Percentiles rank a stretch among this genome's conserved stretches.
These are phyloP conservation scores for Drosophila colorata DNA, from an alignment of 2,888 invertebrate genomes.

Conservation along the genomic window DNA sequence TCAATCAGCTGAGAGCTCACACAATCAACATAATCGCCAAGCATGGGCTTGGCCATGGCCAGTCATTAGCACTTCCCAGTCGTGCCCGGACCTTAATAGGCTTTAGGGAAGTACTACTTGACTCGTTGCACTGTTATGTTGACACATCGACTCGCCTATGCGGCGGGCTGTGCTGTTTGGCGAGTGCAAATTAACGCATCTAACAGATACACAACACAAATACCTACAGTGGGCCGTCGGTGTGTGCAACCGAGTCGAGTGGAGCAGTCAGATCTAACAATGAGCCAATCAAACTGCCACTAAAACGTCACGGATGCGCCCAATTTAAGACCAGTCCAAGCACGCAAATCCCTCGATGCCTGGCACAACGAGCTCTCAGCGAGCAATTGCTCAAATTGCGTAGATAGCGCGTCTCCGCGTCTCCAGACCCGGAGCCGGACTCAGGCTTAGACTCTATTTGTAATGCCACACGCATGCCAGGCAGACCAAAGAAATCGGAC, in stretches of 20 bases:
- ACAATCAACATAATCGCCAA: neutral
- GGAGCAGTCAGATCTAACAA: conserved; percentile 15
- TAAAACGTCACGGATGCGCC: conserved; percentile 45
- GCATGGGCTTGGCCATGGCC: conserved; percentile 27
- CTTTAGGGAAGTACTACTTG: conserved; percentile 49
- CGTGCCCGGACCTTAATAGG: conserved; percentile 39
- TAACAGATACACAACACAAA: conserved; percentile 22
- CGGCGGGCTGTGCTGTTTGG: conserved; percentile 2
- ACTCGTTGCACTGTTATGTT: conserved; percentile 31
- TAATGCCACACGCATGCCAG: conserved; percentile 45
- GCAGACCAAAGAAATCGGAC: conserved; percentile 37
- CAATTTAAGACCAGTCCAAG: conserved; percentile 37
- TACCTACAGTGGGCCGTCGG: conserved; percentile 12
- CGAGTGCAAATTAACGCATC: conserved; percentile 41
- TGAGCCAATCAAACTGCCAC: conserved; percentile 26
- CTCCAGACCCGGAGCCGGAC: neutral
- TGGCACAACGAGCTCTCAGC: neutral
- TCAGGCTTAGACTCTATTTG: neutral
- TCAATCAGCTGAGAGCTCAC: conserved; percentile 2
- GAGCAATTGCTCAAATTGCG: conserved; percentile 46
- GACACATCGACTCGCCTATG: neutral
- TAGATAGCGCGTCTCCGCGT: neutral
- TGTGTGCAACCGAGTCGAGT: conserved; percentile 2
- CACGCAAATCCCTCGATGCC: conserved; percentile 19
- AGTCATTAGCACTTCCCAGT: conserved; percentile 52